Conservation (phyloP, 2,113 vertebrate species). For the Cryptotis parvus region DNA sequence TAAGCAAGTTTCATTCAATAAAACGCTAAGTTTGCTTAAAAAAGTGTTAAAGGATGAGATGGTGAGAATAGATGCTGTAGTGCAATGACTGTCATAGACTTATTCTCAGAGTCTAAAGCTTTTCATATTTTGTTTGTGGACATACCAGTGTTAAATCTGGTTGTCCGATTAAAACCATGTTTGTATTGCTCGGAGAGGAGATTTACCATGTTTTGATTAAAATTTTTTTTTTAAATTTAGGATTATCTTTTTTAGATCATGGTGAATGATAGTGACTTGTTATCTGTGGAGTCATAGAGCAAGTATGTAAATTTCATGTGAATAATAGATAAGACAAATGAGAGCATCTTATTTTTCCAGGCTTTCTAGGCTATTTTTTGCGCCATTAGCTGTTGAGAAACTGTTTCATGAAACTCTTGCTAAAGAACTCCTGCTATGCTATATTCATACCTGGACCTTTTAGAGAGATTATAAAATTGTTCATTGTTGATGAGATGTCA, state of each 20-base stretch:
- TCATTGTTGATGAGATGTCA: neutral
- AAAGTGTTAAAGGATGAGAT: neutral
- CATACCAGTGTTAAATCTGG: neutral
- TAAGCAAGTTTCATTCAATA: too few relatives aligned
- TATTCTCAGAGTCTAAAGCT: neutral
- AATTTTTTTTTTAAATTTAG: too few relatives aligned
- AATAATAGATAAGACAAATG: neutral
- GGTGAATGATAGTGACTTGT: neutral
- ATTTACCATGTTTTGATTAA: too few relatives aligned
- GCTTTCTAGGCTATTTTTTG: constrained; percentile 22
- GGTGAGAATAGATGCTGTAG: neutral
- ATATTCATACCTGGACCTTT: neutral
- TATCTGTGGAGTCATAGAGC: neutral
- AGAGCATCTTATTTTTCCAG: constrained; percentile 16
- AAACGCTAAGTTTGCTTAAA: neutral
- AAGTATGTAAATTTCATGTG: neutral
- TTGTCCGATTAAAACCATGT: neutral
- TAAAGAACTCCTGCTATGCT: constrained; percentile 23
- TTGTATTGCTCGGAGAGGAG: constrained; percentile 7
- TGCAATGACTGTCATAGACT: neutral
- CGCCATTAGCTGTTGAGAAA: neutral
- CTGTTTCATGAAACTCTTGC: neutral
- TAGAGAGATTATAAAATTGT: constrained; percentile 47
- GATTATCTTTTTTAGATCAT: constrained; percentile 11
- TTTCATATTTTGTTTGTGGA: neutral